These are phyloP conservation scores for Geotrypetes seraphini DNA, from an alignment of 2,797 vertebrate genomes.

Conservation along the genomic window DNA sequence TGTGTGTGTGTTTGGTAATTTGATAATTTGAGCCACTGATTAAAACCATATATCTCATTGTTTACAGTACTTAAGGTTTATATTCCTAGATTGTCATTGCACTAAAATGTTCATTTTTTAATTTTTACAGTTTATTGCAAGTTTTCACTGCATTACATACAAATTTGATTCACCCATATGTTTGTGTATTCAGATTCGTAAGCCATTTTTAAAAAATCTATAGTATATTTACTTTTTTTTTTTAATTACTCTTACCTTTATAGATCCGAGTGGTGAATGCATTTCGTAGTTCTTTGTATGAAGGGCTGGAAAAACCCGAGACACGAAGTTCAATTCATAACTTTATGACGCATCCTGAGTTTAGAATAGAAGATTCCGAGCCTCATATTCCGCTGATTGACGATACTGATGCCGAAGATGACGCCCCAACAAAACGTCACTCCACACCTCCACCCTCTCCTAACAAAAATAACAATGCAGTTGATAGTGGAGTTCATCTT, in stretches of 20 bases:
- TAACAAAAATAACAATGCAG: slow-evolving; percentile 98
- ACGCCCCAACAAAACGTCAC: slow-evolving; percentile 93
- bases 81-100: slow-evolving; percentile 51
- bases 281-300: slow-evolving; percentile 98
- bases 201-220: slow-evolving; percentile 28
- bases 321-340: slow-evolving; percentile 96
- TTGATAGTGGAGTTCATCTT: slow-evolving; percentile 90
- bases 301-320: slow-evolving; percentile 96
- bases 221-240: slow-evolving; percentile 18
- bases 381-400: slow-evolving; percentile 97
- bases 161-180: slow-evolving; percentile 64
- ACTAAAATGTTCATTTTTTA: slow-evolving; percentile 58
- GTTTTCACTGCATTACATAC: slow-evolving; percentile 75
- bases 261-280: slow-evolving; percentile 99
- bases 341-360: slow-evolving; percentile 98
- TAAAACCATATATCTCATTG: slow-evolving; percentile 41
- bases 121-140: slow-evolving; percentile 70
- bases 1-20: slow-evolving; percentile 29
- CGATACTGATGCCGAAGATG: slow-evolving; percentile 95
- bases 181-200: slow-evolving; percentile 69
- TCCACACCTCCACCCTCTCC: slow-evolving; percentile 75
- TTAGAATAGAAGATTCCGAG: slow-evolving; percentile 98
- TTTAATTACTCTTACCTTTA: slow-evolving; percentile 6
- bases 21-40: slow-evolving; percentile 28
- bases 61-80: slow-evolving; percentile 37